Conservation (phyloP, 2,888 invertebrate species). For the Drosophila neutralis region DNA sequence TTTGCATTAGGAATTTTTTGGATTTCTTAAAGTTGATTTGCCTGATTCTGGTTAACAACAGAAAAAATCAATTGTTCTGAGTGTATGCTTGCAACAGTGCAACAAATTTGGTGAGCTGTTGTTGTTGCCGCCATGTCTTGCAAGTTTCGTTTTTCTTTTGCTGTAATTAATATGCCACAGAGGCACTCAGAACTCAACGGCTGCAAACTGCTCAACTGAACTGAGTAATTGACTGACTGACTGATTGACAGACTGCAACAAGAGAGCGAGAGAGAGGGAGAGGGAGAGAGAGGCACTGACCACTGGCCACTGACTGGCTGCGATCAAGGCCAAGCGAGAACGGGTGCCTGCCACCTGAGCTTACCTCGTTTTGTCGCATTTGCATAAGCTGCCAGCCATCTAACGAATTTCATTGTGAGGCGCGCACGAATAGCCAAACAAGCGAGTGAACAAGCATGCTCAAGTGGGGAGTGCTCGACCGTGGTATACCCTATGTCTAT, state of each 20-base stretch:
- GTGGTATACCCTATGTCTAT: neutral
- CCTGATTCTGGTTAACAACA: too few species aligned
- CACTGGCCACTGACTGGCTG: conserved; percentile 17
- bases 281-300: neutral
- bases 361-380: conserved; percentile 31
- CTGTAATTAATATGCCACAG: conserved; percentile 49
- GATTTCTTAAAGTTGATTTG: too few species aligned
- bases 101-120: conserved; percentile 1
- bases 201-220: conserved; percentile 9
- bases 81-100: neutral
- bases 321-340: conserved; percentile 47
- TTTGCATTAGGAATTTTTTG: too few species aligned
- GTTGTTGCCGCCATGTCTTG: neutral
- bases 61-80: neutral
- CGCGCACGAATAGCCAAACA: conserved; percentile 13
- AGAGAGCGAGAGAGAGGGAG: neutral
- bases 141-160: conserved; percentile 22
- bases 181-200: conserved; percentile 8
- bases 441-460: neutral
- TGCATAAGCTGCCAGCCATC: conserved; percentile 32
- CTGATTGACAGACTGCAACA: neutral
- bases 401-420: conserved; percentile 29
- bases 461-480: neutral
- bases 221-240: conserved; percentile 17
- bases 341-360: conserved; percentile 21